Percentiles rank a stretch among this genome's conserved stretches.
Evolutionary conservation across 2,797 vertebrate species (phyloP).

Genomic region (Balearica regulorum): DNA sequence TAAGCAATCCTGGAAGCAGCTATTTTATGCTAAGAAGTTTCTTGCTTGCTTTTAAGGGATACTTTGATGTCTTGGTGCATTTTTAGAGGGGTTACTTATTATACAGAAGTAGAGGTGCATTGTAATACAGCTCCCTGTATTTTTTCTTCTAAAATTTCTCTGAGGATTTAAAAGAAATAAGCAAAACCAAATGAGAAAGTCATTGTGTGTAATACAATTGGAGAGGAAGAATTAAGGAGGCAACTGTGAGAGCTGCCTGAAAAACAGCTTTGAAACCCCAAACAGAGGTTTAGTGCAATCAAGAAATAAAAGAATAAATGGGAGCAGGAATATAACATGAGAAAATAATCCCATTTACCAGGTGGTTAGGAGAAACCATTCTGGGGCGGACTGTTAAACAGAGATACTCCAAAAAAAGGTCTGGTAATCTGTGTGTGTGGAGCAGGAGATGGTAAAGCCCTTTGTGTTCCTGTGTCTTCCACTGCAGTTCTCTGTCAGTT

Average conservation of each 20-base stretch:
- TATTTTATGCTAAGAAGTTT: neutral
- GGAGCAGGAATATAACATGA: neutral
- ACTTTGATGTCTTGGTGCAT: neutral
- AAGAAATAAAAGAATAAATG: neutral
- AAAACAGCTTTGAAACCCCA: neutral
- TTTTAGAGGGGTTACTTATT: neutral
- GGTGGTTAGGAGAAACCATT: neutral
- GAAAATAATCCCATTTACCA: neutral
- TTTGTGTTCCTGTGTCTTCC: neutral
- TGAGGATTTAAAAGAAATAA: neutral
- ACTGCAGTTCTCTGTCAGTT: neutral
- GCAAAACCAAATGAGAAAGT: neutral
- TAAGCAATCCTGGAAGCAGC: neutral
- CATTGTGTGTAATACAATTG: neutral
- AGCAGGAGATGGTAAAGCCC: neutral
- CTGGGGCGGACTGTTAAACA: neutral
- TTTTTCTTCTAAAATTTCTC: neutral
- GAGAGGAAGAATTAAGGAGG: neutral
- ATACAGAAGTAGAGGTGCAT: neutral
- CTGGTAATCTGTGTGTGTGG: neutral
- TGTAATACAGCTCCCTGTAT: neutral
- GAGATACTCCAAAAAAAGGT: neutral
- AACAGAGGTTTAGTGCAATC: neutral
- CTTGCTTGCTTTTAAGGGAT: neutral
- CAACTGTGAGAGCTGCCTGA: neutral